Percentiles rank a stretch among this genome's conserved stretches.
Evolutionary conservation across 2,797 vertebrate species (phyloP).

Genomic region (Sciaenops ocellatus): DNA sequence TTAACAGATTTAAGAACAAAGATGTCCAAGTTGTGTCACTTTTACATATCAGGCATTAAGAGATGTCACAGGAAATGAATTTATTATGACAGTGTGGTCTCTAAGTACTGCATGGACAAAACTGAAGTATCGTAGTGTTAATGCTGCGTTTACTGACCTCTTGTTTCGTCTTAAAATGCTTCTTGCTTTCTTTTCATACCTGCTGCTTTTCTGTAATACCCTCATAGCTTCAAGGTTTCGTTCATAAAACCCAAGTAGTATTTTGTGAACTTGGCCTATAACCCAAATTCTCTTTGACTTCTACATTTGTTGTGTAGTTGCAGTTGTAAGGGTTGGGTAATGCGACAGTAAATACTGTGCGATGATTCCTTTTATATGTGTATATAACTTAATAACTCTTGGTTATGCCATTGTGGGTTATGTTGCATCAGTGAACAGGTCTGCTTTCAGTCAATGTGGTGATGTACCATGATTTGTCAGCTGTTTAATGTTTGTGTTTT

Average conservation of each 20-base stretch:
- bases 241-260: not conserved
- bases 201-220: not conserved
- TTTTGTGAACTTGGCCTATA: not conserved
- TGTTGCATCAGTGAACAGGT: not conserved
- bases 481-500: not conserved
- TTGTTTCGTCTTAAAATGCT: not conserved
- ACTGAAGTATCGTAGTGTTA: not conserved
- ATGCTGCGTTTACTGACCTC: not conserved
- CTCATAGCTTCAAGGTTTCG: not conserved
- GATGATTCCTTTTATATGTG: no score
- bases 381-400: no score
- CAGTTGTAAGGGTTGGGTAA: not conserved
- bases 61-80: not conserved
- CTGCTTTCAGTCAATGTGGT: not conserved
- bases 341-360: no score
- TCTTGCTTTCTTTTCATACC: not conserved
- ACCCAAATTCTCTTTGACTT: not conserved
- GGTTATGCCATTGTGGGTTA: not conserved
- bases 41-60: not conserved
- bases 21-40: not conserved
- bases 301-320: not conserved
- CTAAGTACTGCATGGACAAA: no score
- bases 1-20: not conserved
- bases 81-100: not conserved
- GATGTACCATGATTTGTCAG: not conserved